Conservation (phyloP, 2,797 vertebrate genomes). For the Prunella strophiata region DNA sequence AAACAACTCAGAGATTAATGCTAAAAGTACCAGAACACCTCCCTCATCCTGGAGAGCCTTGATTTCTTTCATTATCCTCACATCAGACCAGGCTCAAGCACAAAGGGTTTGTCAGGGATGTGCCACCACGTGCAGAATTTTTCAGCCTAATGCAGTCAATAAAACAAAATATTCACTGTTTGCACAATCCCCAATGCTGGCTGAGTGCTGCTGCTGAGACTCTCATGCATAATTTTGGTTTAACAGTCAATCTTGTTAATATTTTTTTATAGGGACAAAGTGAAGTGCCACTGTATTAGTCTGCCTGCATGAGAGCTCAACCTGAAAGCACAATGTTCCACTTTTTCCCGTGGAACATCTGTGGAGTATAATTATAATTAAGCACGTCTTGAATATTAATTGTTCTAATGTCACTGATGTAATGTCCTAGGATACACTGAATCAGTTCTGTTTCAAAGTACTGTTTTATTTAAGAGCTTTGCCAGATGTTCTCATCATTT, state of each 20-base stretch:
- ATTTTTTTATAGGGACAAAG: slow-evolving; percentile 22
- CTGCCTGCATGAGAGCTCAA: slow-evolving; percentile 50
- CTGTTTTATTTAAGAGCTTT: slow-evolving; percentile 68
- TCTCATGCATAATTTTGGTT: neutral
- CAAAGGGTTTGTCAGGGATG: neutral
- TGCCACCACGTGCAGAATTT: neutral
- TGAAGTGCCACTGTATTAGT: neutral
- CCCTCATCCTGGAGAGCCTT: neutral
- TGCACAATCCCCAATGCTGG: neutral
- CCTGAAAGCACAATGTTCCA: slow-evolving; percentile 39
- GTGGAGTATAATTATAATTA: slow-evolving; percentile 70
- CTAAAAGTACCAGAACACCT: neutral
- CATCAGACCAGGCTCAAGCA: neutral
- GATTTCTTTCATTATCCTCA: neutral
- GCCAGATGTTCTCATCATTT: slow-evolving; percentile 73
- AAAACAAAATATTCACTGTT: neutral
- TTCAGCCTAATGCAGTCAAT: neutral
- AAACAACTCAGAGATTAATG: fast-evolving
- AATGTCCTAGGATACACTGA: slow-evolving; percentile 59
- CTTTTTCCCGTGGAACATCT: slow-evolving; percentile 62
- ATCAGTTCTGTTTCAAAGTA: slow-evolving; percentile 58
- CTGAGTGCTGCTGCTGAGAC: neutral
- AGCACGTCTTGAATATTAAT: slow-evolving; percentile 72
- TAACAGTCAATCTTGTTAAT: neutral
- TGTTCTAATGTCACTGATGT: slow-evolving; percentile 62